Evolutionary conservation across 1,140 invertebrate genomes (phyloP).

Genomic region (Plectrocnemia conspersa): DNA sequence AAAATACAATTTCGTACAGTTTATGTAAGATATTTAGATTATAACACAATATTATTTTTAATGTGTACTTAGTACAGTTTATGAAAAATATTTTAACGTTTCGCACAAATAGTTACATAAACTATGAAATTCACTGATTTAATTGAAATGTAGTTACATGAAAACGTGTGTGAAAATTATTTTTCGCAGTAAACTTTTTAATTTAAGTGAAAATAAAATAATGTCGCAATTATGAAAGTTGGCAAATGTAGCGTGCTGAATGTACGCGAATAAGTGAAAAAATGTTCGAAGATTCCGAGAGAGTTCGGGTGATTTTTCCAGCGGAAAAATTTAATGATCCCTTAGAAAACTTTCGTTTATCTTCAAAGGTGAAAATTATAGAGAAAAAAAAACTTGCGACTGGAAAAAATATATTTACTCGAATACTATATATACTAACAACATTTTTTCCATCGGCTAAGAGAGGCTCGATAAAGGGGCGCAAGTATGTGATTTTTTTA

Average conservation of each 20-base stretch:
- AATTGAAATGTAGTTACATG: no score
- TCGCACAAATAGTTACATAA: no score
- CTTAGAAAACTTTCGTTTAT: conserved; percentile 20
- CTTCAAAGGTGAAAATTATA: conserved; percentile 19
- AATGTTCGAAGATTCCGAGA: conserved; percentile 16
- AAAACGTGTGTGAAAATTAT: no score
- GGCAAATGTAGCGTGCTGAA: background rate
- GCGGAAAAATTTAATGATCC: conserved; percentile 25
- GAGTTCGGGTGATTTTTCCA: conserved; percentile 24
- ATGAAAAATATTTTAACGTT: no score
- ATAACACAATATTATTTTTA: no score
- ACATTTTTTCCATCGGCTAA: no score
- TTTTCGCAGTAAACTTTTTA: no score
- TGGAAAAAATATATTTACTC: conserved; percentile 4
- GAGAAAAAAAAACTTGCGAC: conserved; percentile 3
- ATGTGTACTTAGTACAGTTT: no score
- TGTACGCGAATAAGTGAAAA: conserved; percentile 3
- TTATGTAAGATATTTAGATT: no score
- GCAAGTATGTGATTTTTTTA: background rate
- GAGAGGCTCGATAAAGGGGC: conserved; percentile 5
- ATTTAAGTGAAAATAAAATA: background rate
- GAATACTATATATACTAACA: no score
- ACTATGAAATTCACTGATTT: no score
- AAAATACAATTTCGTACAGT: no score
- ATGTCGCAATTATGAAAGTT: background rate